phyloP scores from a whole-genome alignment of 1,140 invertebrate genomes.

The Drosophila pandora region DNA sequence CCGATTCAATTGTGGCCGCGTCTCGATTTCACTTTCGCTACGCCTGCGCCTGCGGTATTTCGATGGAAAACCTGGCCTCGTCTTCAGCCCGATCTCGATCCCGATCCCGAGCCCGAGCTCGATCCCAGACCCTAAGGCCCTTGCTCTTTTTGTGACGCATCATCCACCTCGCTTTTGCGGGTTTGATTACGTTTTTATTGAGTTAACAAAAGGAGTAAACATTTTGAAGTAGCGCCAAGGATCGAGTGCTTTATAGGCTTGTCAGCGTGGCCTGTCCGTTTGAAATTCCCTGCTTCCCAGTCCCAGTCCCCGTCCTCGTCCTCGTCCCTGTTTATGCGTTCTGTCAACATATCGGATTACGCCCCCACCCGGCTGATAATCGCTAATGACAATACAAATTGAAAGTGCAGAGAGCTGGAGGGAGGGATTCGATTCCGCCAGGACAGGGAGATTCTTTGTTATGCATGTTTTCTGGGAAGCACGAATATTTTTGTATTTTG shows the following conservation, averaged over 20 bases:
- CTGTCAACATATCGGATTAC: constrained; percentile 79
- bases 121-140: constrained; percentile 9
- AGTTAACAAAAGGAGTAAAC: constrained; percentile 73
- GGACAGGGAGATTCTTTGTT: constrained; percentile 56
- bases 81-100: constrained; percentile 6
- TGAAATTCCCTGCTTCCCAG: too few relatives aligned
- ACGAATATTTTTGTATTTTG: constrained; percentile 54
- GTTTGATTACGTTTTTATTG: constrained; percentile 79
- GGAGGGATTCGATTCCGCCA: constrained; percentile 29
- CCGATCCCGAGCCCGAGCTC: constrained; percentile 16
- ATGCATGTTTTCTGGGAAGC: constrained; percentile 69
- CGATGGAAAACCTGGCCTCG: constrained; percentile 62
- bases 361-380: constrained; percentile 62
- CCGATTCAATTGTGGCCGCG: constrained; percentile 46
- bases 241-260: constrained; percentile 73
- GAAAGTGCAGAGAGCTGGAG: constrained; percentile 29
- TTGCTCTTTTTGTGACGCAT: constrained; percentile 63
- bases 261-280: constrained; percentile 47
- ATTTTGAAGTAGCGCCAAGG: constrained; percentile 79
- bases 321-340: constrained; percentile 53
- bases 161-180: constrained; percentile 48
- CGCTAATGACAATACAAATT: constrained; percentile 82
- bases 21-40: constrained; percentile 81
- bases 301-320: neutral
- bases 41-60: constrained; percentile 62